Evolutionary conservation across 2,888 invertebrate species (phyloP).

Genomic region (Platynereis dumerilii): DNA sequence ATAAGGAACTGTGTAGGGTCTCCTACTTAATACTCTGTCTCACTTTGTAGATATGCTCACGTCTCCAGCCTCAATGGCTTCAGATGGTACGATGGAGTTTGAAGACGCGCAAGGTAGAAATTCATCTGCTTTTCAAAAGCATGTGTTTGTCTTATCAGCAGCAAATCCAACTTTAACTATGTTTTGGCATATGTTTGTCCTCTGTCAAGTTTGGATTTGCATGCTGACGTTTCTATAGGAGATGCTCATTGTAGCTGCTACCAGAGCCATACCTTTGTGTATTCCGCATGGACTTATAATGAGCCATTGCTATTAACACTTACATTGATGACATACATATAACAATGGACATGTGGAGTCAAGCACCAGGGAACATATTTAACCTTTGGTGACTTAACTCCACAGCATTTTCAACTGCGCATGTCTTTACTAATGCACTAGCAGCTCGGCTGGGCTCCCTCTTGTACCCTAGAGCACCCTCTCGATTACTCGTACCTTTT

Average conservation of each 20-base stretch:
- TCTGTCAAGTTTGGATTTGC: conserved; percentile 3
- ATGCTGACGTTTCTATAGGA: conserved; percentile 10
- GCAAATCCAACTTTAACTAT: too few relatives aligned
- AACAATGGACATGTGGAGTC: too few relatives aligned
- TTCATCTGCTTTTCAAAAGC: conserved; percentile 11
- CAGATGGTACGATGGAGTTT: conserved; percentile 23
- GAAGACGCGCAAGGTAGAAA: conserved; percentile 26
- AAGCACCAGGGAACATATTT: too few relatives aligned
- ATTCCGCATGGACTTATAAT: conserved; percentile 5
- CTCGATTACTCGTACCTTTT: conserved; percentile 17
- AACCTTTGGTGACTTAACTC: too few relatives aligned
- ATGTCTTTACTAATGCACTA: too few relatives aligned
- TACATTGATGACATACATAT: conserved; percentile 1
- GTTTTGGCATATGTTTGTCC: conserved; percentile 8
- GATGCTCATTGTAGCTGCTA: conserved; percentile 1
- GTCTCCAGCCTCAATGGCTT: conserved; percentile 20
- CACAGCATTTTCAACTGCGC: too few relatives aligned
- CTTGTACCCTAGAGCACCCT: conserved; percentile 23
- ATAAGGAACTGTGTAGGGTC: background rate
- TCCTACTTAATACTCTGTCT: conserved; percentile 10
- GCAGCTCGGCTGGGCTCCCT: too few relatives aligned
- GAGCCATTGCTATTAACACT: background rate
- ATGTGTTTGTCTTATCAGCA: too few relatives aligned
- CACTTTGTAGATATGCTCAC: conserved; percentile 21
- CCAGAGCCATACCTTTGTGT: background rate